Evolutionary conservation across 2,888 invertebrate species (phyloP), one percentile per base, ranked within the genome.

Genomic region (Caenorhabditis sp.): DNA sequence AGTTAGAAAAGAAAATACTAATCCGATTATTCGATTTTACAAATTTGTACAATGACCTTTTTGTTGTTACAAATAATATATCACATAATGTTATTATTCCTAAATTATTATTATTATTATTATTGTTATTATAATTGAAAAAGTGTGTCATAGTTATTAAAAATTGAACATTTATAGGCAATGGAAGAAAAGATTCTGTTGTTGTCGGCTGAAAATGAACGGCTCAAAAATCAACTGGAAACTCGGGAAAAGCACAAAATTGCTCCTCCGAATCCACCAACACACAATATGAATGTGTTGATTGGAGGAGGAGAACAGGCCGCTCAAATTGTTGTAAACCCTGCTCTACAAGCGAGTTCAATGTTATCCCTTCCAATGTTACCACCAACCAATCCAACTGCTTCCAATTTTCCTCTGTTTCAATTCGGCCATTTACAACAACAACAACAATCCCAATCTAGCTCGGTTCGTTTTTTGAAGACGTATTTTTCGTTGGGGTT

Each of bases 161-260:
- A 43, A 43, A 19, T 14, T 55, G n/a, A 14, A 10, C 5, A 27
- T 27, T 27, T 31, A 17, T 27, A 31, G 58, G 36, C 95, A 1
- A 91, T 97, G 72, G 97, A 97, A 87, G 94, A 94, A 83, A 92
- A 95, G 58, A 95, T 97, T 36, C 92, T 95, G 66, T 95, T 96
- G 88, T 90, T 99, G 65, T 95, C 94, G 78, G 94, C 95, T 89
- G 97, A 97, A 89, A 97, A 97, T 89, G 94, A 95, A 88, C 93
- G 95, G 58, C 91, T 97, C 1, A 93, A 95, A 88, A 94, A 94
- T 3, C 96, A 97, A 87, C 91, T 97, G 67, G 79, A 81, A 37
- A 66, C 59, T 19, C 63, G 74, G n/a, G 36, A 43, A 24, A 59
- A 43, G 5, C 24, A 60, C 24, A 14, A 63, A 4, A 53, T 54